Percentiles rank a stretch among this genome's conserved stretches.
Conservation (phyloP, 2,797 vertebrate genomes). For the Melanotaenia boesemani region DNA sequence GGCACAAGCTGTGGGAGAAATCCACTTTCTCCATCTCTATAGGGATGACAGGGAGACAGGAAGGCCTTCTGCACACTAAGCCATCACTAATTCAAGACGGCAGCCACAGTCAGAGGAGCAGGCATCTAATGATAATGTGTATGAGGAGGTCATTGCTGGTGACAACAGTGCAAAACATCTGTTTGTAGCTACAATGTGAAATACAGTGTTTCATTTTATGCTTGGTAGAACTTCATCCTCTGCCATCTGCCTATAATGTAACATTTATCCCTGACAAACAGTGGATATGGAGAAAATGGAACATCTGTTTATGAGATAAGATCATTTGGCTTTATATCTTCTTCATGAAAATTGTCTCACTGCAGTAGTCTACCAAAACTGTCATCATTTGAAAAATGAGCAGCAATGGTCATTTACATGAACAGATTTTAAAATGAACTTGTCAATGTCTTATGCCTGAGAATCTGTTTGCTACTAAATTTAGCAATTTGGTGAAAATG, state of each 20-base stretch:
- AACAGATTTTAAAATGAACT: background rate
- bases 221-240: slow-evolving; percentile 63
- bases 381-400: background rate
- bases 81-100: slow-evolving; percentile 79
- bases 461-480: background rate
- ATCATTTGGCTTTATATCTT: slow-evolving; percentile 43
- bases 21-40: slow-evolving; percentile 76
- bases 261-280: slow-evolving; percentile 65
- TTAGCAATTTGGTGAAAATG: background rate
- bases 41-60: slow-evolving; percentile 79
- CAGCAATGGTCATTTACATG: background rate
- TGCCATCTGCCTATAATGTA: slow-evolving; percentile 69
- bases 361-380: slow-evolving; percentile 2
- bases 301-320: slow-evolving; percentile 57
- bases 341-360: slow-evolving; percentile 23
- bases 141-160: slow-evolving; percentile 77
- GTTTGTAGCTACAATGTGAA: slow-evolving; percentile 71
- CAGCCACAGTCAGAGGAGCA: slow-evolving; percentile 76
- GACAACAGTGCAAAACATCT: slow-evolving; percentile 80
- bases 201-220: slow-evolving; percentile 76
- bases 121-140: slow-evolving; percentile 79
- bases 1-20: slow-evolving; percentile 80
- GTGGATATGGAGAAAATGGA: slow-evolving; percentile 37
- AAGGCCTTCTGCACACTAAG: slow-evolving; percentile 69
- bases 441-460: background rate